These are phyloP conservation scores for Dendrophyllia cribrosa DNA, from an alignment of 64 coral and sea anemone species.

Conservation along the genomic window DNA sequence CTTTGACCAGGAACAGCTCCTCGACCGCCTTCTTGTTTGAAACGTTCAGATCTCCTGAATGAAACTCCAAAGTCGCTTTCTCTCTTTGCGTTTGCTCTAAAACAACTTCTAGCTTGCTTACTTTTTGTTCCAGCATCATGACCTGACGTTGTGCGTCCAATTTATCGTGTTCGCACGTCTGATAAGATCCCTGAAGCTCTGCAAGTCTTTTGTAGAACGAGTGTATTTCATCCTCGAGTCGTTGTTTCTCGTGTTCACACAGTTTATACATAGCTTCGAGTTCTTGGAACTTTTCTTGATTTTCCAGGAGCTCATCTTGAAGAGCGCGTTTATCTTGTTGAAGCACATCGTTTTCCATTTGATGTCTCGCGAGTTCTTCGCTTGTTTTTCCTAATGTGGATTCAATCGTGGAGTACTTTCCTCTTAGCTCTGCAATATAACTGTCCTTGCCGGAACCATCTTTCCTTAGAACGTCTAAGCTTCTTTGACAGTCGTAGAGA, in stretches of 20 bases:
- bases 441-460: slow-evolving; percentile 64
- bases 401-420: slow-evolving; percentile 69
- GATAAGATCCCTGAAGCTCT: slow-evolving; percentile 88
- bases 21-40: slow-evolving; percentile 77
- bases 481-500: slow-evolving; percentile 80
- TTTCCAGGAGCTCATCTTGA: slow-evolving; percentile 77
- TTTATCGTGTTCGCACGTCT: slow-evolving; percentile 89
- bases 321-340: slow-evolving; percentile 73
- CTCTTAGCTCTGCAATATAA: slow-evolving; percentile 55
- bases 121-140: slow-evolving; percentile 85
- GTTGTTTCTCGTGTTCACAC: slow-evolving; percentile 81
- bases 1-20: slow-evolving; percentile 73
- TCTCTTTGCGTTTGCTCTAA: slow-evolving; percentile 72
- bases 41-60: slow-evolving; percentile 63
- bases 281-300: slow-evolving; percentile 77
- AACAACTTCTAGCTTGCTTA: slow-evolving; percentile 58
- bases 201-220: slow-evolving; percentile 88
- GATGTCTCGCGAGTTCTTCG: slow-evolving; percentile 70
- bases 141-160: slow-evolving; percentile 84
- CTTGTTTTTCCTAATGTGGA: slow-evolving; percentile 46
- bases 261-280: slow-evolving; percentile 75
- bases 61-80: slow-evolving; percentile 70
- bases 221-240: slow-evolving; percentile 82
- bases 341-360: slow-evolving; percentile 79
- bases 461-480: slow-evolving; percentile 69